Conservation (phyloP, 2,888 invertebrate species). For the Uropetala carovei region DNA sequence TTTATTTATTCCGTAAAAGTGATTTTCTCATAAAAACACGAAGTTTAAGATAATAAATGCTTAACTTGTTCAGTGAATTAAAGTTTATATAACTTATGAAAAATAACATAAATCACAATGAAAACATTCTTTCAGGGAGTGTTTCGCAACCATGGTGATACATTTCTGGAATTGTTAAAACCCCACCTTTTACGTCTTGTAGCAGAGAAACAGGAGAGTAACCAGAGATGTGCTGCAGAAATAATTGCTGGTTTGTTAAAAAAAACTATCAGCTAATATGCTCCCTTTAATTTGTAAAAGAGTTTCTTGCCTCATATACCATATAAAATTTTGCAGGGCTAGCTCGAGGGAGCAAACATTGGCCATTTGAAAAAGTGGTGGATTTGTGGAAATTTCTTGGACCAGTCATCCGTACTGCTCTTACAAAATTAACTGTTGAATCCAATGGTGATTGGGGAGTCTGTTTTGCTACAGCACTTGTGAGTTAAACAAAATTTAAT, state of each 20-base stretch:
- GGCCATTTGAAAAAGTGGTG: constrained; percentile 82
- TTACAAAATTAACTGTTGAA: constrained; percentile 84
- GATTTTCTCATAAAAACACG: too few species aligned
- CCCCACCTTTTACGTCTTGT: constrained; percentile 83
- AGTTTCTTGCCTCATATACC: not conserved
- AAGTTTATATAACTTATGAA: too few species aligned
- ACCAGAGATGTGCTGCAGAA: constrained; percentile 90
- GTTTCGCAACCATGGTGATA: constrained; percentile 87
- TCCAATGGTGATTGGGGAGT: constrained; percentile 85
- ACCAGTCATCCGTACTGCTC: constrained; percentile 81
- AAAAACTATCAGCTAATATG: not conserved
- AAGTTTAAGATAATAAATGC: too few species aligned
- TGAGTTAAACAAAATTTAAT: constrained; percentile 70
- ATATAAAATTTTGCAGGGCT: constrained; percentile 76
- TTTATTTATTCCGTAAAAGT: too few species aligned
- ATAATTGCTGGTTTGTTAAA: constrained; percentile 79
- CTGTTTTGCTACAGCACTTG: constrained; percentile 83
- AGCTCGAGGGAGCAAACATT: constrained; percentile 89
- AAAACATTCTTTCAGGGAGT: constrained; percentile 76
- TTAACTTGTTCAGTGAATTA: too few species aligned
- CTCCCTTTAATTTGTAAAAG: not conserved
- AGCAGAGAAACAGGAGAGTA: constrained; percentile 83
- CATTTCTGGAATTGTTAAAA: constrained; percentile 80
- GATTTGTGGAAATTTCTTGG: constrained; percentile 80
- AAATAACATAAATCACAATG: not conserved